Percentiles rank a stretch among this genome's conserved stretches.
These are phyloP conservation scores for Ispidina lecontei DNA, from an alignment of 2,797 vertebrate genomes.

Conservation along the genomic window DNA sequence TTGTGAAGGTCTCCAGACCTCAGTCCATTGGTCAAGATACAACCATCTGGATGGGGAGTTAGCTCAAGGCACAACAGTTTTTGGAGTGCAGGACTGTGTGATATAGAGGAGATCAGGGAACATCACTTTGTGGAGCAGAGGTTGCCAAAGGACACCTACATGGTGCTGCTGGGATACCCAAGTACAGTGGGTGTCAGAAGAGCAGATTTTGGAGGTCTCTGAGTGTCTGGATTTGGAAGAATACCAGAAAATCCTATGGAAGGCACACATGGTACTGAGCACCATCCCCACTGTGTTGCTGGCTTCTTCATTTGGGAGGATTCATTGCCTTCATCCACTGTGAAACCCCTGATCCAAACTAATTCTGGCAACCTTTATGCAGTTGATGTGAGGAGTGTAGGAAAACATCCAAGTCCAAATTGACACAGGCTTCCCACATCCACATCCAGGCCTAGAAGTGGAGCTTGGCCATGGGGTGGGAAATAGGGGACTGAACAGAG, in stretches of 20 bases:
- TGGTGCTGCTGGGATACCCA: neutral
- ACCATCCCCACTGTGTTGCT: neutral
- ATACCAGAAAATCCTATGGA: neutral
- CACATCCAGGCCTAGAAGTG: rapidly evolving
- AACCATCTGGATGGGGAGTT: neutral
- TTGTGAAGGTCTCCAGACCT: too few relatives aligned
- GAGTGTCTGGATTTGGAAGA: neutral
- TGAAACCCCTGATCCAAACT: neutral
- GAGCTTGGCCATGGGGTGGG: neutral
- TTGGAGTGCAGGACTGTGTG: neutral
- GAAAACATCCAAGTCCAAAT: neutral
- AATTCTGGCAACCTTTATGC: neutral
- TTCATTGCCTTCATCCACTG: neutral
- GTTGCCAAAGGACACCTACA: neutral
- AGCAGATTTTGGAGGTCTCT: neutral
- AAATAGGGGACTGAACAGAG: neutral
- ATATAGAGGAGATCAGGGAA: neutral
- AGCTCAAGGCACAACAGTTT: neutral
- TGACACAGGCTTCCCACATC: neutral
- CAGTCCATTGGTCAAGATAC: neutral
- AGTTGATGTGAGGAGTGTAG: neutral
- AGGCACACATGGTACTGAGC: neutral
- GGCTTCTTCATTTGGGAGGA: neutral
- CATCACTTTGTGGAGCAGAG: neutral
- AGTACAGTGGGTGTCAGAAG: neutral